Evolutionary conservation across 1,140 invertebrate genomes (phyloP), one percentile per base, ranked within the genome.

Genomic region (Catajapyx aquilonaris): DNA sequence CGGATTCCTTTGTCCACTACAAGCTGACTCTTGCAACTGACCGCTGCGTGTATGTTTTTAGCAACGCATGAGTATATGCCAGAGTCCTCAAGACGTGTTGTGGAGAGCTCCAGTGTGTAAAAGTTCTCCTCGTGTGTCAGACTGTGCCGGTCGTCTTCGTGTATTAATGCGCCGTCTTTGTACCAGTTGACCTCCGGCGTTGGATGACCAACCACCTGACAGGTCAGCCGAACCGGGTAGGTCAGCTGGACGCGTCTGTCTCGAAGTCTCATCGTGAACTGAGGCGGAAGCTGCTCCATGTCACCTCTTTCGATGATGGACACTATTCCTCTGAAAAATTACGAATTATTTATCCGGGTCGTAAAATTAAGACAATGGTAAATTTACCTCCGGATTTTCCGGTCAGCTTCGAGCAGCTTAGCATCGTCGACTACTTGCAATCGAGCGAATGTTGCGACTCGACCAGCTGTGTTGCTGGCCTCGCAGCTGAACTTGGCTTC

Each of bases 221-320:
- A 85, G 1, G 84, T 81, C 17, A 95, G 64, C 43, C 78, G 72
- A 34, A 77, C 85, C 10, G 71, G 85, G 62, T 79, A 85, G 0
- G 76, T 76, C 4, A 73, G 66, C 51, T 84, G 76, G 0, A 85
- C 76, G 5, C 78, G 63, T 35, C 81, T 64, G 51, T 86, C 80
- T n/a, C 78, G 64, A 18, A 88, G 56, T 17, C 79, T 67, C 73
- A 86, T 84, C 0, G 80, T 85, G 49, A 90, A 88, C 47, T 84
- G 75, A 1, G 85, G 86, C 1, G 81, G 57, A 39, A 67, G 46
- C 16, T 62, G 23, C 13, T 28, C 23, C 23, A 28, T 9, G 23
- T 28, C 23, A 9, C 13, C 7, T 9, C 7, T 9, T 28, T 28
- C 23, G 13, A 28, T 28, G 13, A 28, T 13, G 23, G 23, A 28